Evolutionary conservation across 1,140 invertebrate species (phyloP).

Genomic region (Neodiprion fabricii): DNA sequence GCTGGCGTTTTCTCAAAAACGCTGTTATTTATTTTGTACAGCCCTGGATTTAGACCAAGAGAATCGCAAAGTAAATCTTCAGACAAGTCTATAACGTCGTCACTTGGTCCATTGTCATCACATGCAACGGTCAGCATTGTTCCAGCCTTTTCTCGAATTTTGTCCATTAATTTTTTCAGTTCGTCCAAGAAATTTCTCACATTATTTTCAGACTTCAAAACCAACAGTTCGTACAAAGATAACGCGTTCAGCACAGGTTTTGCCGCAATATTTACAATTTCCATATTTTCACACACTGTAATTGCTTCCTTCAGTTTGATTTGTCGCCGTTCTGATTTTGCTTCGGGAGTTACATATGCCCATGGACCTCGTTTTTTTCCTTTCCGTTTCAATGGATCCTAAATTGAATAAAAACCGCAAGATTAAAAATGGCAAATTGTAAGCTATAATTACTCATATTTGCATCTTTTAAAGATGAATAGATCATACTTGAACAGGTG

Average conservation of each 20-base stretch:
- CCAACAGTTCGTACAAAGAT: conserved; percentile 50
- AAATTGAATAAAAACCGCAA: not conserved
- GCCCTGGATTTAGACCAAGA: conserved; percentile 44
- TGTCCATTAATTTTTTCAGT: conserved; percentile 45
- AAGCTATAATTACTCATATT: not conserved
- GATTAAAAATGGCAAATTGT: no score
- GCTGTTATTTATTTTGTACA: conserved; percentile 44
- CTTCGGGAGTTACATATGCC: conserved; percentile 57
- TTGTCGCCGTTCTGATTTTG: conserved; percentile 58
- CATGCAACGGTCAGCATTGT: conserved; percentile 35
- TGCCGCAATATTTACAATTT: conserved; percentile 55
- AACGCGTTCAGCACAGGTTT: conserved; percentile 54
- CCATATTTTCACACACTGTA: conserved; percentile 49
- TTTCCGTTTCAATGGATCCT: conserved; percentile 51
- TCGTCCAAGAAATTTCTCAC: conserved; percentile 46
- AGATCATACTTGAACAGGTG: conserved; percentile 23
- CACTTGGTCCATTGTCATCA: conserved; percentile 30
- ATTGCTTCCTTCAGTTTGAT: conserved; percentile 63
- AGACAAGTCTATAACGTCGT: conserved; percentile 41
- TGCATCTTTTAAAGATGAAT: not conserved
- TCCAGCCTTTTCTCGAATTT: conserved; percentile 42
- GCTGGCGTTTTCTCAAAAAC: conserved; percentile 26
- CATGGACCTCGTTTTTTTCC: conserved; percentile 57
- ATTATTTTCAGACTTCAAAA: conserved; percentile 53
- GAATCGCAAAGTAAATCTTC: conserved; percentile 46